Evolutionary conservation across 2,888 invertebrate genomes (phyloP).

Genomic region (Axea sp.): DNA sequence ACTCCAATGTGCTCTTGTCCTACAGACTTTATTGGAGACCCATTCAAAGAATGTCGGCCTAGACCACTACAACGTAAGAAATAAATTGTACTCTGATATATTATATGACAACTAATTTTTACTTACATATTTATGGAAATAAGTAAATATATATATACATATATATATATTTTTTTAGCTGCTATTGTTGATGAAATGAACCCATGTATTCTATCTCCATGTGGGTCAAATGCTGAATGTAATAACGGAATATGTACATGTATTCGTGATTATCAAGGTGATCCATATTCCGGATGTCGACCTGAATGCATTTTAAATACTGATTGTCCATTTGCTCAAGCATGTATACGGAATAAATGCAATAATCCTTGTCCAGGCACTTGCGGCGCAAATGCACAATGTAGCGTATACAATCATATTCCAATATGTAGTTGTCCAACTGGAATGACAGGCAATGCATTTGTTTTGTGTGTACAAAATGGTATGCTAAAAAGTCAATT

Average conservation of each 20-base stretch:
- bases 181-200: constrained; percentile 1
- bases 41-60: constrained; percentile 82
- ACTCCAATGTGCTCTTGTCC: constrained; percentile 85
- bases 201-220: constrained; percentile 86
- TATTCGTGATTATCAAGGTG: constrained; percentile 87
- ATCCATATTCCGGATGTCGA: constrained; percentile 86
- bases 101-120: too few species aligned
- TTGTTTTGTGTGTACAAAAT: constrained; percentile 68
- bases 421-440: constrained; percentile 83
- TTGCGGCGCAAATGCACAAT: constrained; percentile 87
- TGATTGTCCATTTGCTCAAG: constrained; percentile 87
- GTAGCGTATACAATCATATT: too few species aligned
- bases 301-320: constrained; percentile 89
- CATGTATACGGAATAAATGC: constrained; percentile 89
- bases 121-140: too few species aligned
- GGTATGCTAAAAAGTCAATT: constrained; percentile 15
- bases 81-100: too few species aligned
- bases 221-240: constrained; percentile 88
- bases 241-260: constrained; percentile 88
- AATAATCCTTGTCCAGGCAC: constrained; percentile 89
- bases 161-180: too few species aligned
- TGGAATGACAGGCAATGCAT: constrained; percentile 83
- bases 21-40: constrained; percentile 85
- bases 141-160: too few species aligned
- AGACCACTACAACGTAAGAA: constrained; percentile 40